Percentiles rank a stretch among this genome's conserved stretches.
Evolutionary conservation across 1,140 invertebrate genomes (phyloP).

Genomic region (Tetranychus cinnabarinus): DNA sequence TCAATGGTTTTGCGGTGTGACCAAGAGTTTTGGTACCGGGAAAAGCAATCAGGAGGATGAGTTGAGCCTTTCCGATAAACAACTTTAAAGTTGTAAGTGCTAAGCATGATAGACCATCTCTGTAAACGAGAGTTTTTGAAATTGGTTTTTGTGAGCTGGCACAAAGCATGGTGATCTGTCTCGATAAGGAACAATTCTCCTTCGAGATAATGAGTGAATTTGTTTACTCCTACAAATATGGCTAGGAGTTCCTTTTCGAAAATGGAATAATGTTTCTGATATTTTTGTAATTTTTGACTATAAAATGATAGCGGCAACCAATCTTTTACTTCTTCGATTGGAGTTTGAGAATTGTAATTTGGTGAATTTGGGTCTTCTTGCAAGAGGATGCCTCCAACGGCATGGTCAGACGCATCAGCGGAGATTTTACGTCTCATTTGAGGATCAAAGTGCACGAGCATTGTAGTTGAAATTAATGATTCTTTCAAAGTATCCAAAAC

Average conservation of each 20-base stretch:
- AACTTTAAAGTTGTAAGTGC: neutral
- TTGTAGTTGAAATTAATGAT: neutral
- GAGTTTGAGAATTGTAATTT: too few species aligned
- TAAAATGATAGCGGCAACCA: neutral
- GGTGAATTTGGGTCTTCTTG: slow-evolving; percentile 1
- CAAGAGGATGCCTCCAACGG: neutral
- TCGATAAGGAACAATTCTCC: slow-evolving; percentile 11
- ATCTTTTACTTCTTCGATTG: neutral
- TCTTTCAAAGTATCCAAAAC: slow-evolving; percentile 5
- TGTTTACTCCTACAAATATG: slow-evolving; percentile 11
- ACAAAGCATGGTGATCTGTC: slow-evolving; percentile 14
- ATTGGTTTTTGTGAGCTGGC: neutral
- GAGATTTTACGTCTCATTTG: neutral
- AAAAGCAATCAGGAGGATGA: neutral
- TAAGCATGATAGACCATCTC: neutral
- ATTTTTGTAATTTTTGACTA: neutral
- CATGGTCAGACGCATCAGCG: neutral
- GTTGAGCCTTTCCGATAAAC: neutral
- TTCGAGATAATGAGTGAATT: slow-evolving; percentile 14
- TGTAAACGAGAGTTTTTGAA: neutral
- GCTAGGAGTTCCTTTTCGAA: slow-evolving; percentile 14
- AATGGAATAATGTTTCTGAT: slow-evolving; percentile 10
- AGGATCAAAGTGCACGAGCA: neutral
- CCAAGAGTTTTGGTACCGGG: neutral
- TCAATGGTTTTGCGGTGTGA: neutral